Evolutionary conservation across 2,113 vertebrate genomes (phyloP).

Genomic region (Halichoeres trimaculatus): DNA sequence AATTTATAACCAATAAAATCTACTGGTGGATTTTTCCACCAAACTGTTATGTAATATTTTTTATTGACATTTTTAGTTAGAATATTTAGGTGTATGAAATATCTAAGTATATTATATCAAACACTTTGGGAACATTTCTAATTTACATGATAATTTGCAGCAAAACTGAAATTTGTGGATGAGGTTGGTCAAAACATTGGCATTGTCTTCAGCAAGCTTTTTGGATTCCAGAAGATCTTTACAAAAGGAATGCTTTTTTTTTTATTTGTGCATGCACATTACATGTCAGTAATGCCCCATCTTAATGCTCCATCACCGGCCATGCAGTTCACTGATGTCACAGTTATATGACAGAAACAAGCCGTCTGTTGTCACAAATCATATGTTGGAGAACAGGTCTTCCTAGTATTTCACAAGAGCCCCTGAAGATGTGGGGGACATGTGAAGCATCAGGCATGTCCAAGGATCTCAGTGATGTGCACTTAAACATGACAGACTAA

Average conservation of each 20-base stretch:
- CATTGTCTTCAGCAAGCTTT: background rate
- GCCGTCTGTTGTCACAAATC: background rate
- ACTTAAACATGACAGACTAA: background rate
- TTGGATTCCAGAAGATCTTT: too few species aligned
- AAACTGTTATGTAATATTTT: too few species aligned
- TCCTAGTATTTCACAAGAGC: background rate
- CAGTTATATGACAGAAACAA: background rate
- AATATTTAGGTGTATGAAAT: too few species aligned
- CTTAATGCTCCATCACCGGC: background rate
- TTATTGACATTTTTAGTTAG: too few species aligned
- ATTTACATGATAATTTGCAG: too few species aligned
- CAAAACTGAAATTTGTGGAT: background rate
- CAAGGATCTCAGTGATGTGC: background rate
- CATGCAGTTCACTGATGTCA: background rate
- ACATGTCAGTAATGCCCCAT: background rate
- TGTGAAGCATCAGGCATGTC: background rate
- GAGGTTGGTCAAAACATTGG: background rate
- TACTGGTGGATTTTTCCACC: too few species aligned
- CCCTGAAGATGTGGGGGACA: slow-evolving; percentile 2
- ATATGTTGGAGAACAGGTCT: slow-evolving; percentile 5
- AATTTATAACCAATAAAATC: too few species aligned
- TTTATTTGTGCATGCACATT: background rate
- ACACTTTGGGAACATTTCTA: too few species aligned
- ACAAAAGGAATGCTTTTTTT: too few species aligned
- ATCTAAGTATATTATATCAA: too few species aligned